Conservation (phyloP, 2,113 vertebrate species). For the Etheostoma spectabile region DNA sequence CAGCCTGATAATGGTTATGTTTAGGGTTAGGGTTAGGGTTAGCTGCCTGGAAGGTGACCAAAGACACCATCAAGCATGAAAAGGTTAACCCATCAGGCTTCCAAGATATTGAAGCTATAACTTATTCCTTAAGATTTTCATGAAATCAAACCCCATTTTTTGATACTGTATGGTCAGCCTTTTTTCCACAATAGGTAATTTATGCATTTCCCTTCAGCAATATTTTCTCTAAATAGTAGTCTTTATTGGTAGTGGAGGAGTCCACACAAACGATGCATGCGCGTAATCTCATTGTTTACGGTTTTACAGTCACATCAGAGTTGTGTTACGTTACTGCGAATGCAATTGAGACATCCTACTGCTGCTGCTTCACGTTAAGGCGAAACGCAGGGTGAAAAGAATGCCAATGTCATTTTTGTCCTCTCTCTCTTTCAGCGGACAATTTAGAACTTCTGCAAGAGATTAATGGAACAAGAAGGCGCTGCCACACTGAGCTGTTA, state of each 20-base stretch:
- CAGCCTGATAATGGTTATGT: too few relatives aligned
- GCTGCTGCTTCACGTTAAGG: neutral
- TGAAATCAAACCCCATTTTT: neutral
- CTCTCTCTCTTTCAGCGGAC: neutral
- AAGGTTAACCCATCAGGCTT: neutral
- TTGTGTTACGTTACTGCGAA: neutral
- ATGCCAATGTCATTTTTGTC: neutral
- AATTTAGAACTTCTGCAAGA: neutral
- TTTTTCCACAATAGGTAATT: neutral
- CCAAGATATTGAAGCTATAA: neutral
- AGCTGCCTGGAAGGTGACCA: too few relatives aligned
- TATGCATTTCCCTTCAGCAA: neutral
- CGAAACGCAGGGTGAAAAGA: neutral
- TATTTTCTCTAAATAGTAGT: neutral
- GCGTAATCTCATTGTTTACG: neutral
- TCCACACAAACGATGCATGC: neutral
- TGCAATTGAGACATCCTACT: neutral
- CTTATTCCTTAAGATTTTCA: neutral
- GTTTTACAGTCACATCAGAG: neutral
- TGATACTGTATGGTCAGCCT: neutral
- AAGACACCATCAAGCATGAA: neutral
- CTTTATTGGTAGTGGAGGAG: neutral
- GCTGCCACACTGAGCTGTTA: neutral
- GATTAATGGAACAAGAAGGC: neutral
- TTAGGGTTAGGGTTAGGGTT: too few relatives aligned